Conservation (phyloP, 2,888 invertebrate species). For the Acronicta aceris region DNA sequence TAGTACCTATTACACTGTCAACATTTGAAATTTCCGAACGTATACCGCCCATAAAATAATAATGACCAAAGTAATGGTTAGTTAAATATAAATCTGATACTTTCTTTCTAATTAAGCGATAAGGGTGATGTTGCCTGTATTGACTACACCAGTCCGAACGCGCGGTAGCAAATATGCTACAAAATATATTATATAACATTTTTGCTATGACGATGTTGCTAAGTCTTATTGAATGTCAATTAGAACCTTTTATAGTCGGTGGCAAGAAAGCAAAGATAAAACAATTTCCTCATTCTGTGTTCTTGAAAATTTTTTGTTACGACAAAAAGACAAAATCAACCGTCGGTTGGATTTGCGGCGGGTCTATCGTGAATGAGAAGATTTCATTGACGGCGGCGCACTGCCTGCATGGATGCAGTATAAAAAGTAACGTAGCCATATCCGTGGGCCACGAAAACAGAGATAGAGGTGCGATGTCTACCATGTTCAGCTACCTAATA, state of each 20-base stretch:
- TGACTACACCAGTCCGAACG: neutral
- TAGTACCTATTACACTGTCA: too few relatives aligned
- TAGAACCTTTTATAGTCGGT: neutral
- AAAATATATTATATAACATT: neutral
- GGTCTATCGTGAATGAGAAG: conserved; percentile 8
- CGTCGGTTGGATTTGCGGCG: conserved; percentile 10
- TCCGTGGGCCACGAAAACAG: conserved; percentile 2
- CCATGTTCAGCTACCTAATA: rapidly evolving
- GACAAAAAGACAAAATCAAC: too few relatives aligned
- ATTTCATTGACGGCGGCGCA: conserved; percentile 7
- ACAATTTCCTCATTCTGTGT: conserved; percentile 6
- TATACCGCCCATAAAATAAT: neutral
- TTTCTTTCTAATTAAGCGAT: conserved; percentile 8
- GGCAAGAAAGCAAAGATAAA: neutral
- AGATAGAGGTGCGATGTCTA: neutral
- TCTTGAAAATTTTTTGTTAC: neutral
- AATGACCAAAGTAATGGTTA: neutral
- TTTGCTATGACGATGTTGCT: neutral
- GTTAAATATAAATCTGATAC: neutral
- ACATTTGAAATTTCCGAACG: neutral
- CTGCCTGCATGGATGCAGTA: neutral
- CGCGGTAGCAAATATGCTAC: neutral
- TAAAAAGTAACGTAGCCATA: neutral
- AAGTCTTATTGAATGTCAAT: conserved; percentile 1
- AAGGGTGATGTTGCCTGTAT: neutral